phyloP scores from a whole-genome alignment of 2,888 invertebrate genomes.

The Trachelus tabidus region DNA sequence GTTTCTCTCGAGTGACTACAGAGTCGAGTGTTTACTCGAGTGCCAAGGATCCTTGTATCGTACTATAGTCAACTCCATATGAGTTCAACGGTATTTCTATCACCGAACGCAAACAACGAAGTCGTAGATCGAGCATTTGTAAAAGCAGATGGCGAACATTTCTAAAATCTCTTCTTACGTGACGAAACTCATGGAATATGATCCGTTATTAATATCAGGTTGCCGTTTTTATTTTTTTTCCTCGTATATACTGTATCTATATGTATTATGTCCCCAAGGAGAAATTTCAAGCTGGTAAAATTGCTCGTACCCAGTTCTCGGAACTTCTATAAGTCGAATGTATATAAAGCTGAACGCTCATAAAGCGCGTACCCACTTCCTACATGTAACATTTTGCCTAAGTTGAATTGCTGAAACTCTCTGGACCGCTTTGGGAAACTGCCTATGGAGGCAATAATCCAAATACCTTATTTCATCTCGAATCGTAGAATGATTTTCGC shows the following conservation, averaged over 20 bases:
- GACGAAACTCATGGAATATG: not conserved
- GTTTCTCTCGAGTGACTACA: not conserved
- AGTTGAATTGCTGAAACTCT: not conserved
- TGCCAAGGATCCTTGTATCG: not conserved
- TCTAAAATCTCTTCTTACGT: not conserved
- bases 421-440: not conserved
- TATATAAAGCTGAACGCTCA: not conserved
- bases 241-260: not conserved
- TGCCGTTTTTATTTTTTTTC: not conserved
- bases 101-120: not conserved
- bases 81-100: too few relatives aligned
- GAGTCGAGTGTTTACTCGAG: not conserved
- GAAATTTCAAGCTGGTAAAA: conserved; percentile 30
- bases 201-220: not conserved
- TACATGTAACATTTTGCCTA: not conserved
- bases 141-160: not conserved
- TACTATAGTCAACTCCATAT: not conserved
- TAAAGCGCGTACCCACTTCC: not conserved
- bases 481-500: not conserved
- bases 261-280: not conserved
- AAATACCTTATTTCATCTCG: not conserved
- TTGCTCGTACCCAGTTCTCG: conserved; percentile 11
- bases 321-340: not conserved
- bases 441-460: not conserved
- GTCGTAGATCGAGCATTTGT: not conserved